Percentiles rank a stretch among this genome's conserved stretches.
Conservation (phyloP, 2,888 invertebrate species). For the Cephalotes varians region DNA sequence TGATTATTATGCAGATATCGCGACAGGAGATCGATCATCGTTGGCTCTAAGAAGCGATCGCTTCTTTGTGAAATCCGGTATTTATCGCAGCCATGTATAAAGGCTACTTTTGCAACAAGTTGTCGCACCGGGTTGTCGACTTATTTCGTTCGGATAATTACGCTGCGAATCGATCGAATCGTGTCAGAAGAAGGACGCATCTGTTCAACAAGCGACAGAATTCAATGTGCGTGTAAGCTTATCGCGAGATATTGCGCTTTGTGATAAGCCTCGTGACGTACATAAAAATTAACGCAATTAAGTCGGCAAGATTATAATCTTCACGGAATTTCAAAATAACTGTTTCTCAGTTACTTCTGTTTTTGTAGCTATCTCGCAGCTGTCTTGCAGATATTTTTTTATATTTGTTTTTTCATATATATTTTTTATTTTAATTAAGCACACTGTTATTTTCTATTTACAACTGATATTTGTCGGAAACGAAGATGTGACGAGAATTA, state of each 20-base stretch:
- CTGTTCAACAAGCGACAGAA: not conserved
- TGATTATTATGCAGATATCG: conserved; percentile 31
- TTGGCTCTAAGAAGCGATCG: not conserved
- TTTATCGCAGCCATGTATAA: conserved; percentile 10
- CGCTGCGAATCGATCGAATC: conserved; percentile 18
- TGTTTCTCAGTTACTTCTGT: not conserved
- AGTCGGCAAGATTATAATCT: not conserved
- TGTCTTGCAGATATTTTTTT: not conserved
- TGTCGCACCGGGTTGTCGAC: conserved; percentile 33
- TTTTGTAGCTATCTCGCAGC: not conserved
- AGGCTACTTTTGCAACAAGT: conserved; percentile 39
- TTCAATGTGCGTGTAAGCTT: conserved; percentile 16
- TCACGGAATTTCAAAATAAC: not conserved
- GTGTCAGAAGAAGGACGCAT: not conserved
- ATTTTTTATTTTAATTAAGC: not conserved
- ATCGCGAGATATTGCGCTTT: not conserved
- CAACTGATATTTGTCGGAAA: not conserved
- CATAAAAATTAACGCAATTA: not conserved
- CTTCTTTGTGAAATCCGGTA: conserved; percentile 34
- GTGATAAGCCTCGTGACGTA: conserved; percentile 8
- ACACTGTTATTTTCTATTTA: not conserved
- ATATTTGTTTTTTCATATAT: not conserved
- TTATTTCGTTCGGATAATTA: conserved; percentile 38
- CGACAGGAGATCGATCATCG: conserved; percentile 24
- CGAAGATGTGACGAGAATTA: not conserved